Percentiles rank a stretch among this genome's conserved stretches.
Conservation (phyloP, 2,888 invertebrate genomes). For the Tromatobia lineatoria region DNA sequence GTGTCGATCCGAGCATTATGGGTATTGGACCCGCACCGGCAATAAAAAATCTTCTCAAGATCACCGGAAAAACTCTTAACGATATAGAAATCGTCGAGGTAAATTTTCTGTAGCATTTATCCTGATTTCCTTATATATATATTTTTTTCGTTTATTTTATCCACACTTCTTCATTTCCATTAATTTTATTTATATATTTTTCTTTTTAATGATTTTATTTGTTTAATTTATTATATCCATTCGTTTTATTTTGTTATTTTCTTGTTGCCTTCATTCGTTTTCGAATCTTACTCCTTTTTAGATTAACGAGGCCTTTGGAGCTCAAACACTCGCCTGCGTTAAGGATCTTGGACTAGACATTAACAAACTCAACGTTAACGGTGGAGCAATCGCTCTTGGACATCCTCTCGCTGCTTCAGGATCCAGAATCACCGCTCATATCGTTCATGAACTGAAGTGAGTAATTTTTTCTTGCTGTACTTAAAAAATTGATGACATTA, state of each 20-base stretch:
- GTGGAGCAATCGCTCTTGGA: slow-evolving; percentile 98
- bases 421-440: slow-evolving; percentile 95
- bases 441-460: slow-evolving; percentile 96
- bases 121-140: not conserved
- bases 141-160: too few relatives aligned
- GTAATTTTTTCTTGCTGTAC: not conserved
- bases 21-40: slow-evolving; percentile 98
- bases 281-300: slow-evolving; percentile 83
- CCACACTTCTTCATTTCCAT: too few relatives aligned
- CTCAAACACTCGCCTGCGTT: slow-evolving; percentile 97
- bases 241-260: too few relatives aligned
- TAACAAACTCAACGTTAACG: slow-evolving; percentile 96
- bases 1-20: slow-evolving; percentile 99
- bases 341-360: slow-evolving; percentile 95
- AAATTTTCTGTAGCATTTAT: slow-evolving; percentile 68
- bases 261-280: not conserved
- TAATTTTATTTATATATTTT: too few relatives aligned
- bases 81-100: slow-evolving; percentile 98
- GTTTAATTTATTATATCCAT: too few relatives aligned
- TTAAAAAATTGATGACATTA: not conserved
- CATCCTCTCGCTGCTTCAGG: slow-evolving; percentile 99
- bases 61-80: slow-evolving; percentile 91
- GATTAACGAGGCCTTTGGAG: slow-evolving; percentile 99
- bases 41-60: slow-evolving; percentile 93
- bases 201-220: too few relatives aligned